phyloP scores from a whole-genome alignment of 2,113 vertebrate species.

The Megaptera novaeangliae region DNA sequence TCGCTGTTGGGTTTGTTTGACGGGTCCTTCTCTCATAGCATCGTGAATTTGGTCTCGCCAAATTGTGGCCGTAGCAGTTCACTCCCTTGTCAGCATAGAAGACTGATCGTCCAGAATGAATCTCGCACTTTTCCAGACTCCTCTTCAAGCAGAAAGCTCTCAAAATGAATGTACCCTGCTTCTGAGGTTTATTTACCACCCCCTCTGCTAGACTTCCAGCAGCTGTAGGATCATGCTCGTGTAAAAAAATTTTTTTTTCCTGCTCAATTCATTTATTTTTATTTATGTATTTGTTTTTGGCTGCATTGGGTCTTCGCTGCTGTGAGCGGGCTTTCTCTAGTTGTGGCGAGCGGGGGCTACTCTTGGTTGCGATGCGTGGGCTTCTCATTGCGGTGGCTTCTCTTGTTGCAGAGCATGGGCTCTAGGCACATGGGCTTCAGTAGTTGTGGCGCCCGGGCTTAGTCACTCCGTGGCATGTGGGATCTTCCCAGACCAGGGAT shows the following conservation, averaged over 20 bases:
- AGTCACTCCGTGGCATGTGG: too few species aligned
- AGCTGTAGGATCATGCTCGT: neutral
- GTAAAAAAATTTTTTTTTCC: neutral
- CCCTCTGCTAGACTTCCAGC: neutral
- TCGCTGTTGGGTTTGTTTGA: neutral
- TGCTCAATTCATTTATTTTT: neutral
- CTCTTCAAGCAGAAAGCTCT: neutral
- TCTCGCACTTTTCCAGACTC: neutral
- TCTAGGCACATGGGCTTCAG: too few species aligned
- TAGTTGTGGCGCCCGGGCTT: too few species aligned
- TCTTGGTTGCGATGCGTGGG: rapidly evolving
- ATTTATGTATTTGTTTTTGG: too few species aligned
- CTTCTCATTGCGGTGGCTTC: too few species aligned
- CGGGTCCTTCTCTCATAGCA: neutral
- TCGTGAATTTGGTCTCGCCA: neutral
- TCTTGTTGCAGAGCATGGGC: too few species aligned
- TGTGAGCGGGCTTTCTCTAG: too few species aligned
- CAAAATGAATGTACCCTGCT: neutral
- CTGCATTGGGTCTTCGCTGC: too few species aligned
- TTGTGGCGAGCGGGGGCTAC: too few species aligned
- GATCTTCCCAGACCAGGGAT: too few species aligned
- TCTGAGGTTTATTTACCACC: neutral
- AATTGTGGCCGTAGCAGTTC: neutral
- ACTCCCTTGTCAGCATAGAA: neutral
- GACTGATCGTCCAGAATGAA: neutral